Evolutionary conservation across 2,888 invertebrate genomes (phyloP).

Genomic region (Nomada goodeniana): DNA sequence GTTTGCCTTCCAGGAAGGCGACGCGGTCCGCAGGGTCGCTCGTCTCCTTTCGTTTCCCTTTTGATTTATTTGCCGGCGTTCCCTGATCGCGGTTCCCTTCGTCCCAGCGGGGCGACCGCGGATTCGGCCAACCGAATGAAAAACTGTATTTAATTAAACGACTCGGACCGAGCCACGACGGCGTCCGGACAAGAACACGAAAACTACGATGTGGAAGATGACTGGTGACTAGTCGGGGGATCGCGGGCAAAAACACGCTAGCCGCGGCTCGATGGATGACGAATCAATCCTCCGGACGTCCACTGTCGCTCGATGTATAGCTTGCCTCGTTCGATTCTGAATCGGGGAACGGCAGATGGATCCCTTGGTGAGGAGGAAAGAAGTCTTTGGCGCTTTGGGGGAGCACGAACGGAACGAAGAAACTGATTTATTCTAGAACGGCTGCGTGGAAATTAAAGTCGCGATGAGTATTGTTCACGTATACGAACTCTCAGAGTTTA

Average conservation of each 20-base stretch:
- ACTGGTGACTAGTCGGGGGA: constrained; percentile 75
- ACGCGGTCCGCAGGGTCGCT: constrained; percentile 72
- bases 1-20: constrained; percentile 80
- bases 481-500: too few species aligned
- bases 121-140: constrained; percentile 70
- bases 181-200: constrained; percentile 52
- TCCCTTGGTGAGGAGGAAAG: not conserved
- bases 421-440: not conserved
- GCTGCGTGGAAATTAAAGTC: not conserved
- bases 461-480: too few species aligned
- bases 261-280: constrained; percentile 71
- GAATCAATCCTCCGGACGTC: constrained; percentile 70
- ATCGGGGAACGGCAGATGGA: not conserved
- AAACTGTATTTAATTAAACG: constrained; percentile 82
- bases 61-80: constrained; percentile 67
- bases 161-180: constrained; percentile 55
- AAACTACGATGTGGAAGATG: constrained; percentile 68
- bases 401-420: not conserved
- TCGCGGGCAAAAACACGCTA: constrained; percentile 76
- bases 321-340: constrained; percentile 18
- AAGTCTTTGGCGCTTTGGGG: not conserved
- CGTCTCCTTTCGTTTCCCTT: constrained; percentile 41
- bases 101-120: constrained; percentile 61
- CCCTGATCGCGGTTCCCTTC: constrained; percentile 47
- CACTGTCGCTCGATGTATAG: constrained; percentile 37